These are phyloP conservation scores for Drosophila prosaltans DNA, from an alignment of 1,140 invertebrate species.

Conservation along the genomic window DNA sequence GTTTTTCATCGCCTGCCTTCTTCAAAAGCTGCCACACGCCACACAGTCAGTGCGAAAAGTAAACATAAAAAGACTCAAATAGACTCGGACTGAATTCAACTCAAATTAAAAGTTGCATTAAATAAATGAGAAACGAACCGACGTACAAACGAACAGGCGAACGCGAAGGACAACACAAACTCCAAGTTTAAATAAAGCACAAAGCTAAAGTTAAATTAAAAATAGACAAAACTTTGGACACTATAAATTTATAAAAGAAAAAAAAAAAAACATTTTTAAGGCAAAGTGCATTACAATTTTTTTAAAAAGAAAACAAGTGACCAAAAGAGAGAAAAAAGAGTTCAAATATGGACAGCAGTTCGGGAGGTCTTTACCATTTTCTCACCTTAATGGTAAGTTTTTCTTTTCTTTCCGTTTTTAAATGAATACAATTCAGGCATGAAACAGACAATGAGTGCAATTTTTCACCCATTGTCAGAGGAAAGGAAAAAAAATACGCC, in stretches of 20 bases:
- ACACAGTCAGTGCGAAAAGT: conserved; percentile 32
- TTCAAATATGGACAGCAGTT: conserved; percentile 47
- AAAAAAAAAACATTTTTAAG: conserved; percentile 17
- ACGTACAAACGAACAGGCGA: background rate
- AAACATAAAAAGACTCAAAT: conserved; percentile 57
- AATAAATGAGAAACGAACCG: conserved; percentile 65
- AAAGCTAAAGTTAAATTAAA: conserved; percentile 60
- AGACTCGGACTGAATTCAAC: conserved; percentile 40
- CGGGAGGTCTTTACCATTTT: conserved; percentile 7
- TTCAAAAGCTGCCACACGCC: background rate
- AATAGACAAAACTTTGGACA: conserved; percentile 53
- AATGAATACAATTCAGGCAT: conserved; percentile 60
- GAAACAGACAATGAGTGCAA: conserved; percentile 54
- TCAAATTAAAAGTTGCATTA: conserved; percentile 76
- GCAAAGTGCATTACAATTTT: conserved; percentile 34
- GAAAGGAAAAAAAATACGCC: conserved; percentile 36
- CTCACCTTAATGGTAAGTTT: conserved; percentile 61
- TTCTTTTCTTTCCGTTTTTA: conserved; percentile 46
- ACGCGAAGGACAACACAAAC: conserved; percentile 13
- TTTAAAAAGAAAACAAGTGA: background rate
- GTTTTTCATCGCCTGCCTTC: conserved; percentile 62
- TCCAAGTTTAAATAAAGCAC: conserved; percentile 58
- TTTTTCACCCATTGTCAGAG: conserved; percentile 17
- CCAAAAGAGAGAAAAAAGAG: conserved; percentile 37
- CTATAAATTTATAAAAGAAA: conserved; percentile 15